Percentiles rank a stretch among this genome's conserved stretches.
These are phyloP conservation scores for Dione vanillae DNA, from an alignment of 2,888 invertebrate genomes.

Conservation along the genomic window DNA sequence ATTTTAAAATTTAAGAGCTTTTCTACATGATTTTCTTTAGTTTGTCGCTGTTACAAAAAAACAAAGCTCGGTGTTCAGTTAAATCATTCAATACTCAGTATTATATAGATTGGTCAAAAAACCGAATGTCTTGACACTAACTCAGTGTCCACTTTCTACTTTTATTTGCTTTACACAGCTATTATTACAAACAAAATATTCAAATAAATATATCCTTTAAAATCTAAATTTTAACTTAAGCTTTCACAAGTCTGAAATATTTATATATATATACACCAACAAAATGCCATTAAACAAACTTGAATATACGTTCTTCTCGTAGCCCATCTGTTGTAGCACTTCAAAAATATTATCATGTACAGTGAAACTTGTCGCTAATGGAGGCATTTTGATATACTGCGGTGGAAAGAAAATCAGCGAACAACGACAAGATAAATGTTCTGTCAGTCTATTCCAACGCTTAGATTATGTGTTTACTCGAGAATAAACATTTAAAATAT, in stretches of 20 bases:
- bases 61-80: too few species aligned
- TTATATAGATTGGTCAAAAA: too few species aligned
- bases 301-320: background rate
- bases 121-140: too few species aligned
- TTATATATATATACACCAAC: background rate
- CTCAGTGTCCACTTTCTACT: too few species aligned
- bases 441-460: conserved; percentile 21
- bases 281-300: conserved; percentile 1
- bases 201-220: too few species aligned
- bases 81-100: too few species aligned
- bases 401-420: conserved; percentile 32
- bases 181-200: too few species aligned
- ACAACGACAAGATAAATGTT: conserved; percentile 30
- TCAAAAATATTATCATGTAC: conserved; percentile 30
- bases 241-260: background rate
- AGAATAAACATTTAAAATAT: conserved; percentile 10
- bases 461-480: conserved; percentile 13
- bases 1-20: too few species aligned
- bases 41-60: too few species aligned
- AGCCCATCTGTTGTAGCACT: conserved; percentile 18
- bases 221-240: too few species aligned
- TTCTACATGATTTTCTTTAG: too few species aligned
- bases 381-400: conserved; percentile 36
- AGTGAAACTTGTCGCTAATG: conserved; percentile 35
- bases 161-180: too few species aligned